Evolutionary conservation across 1,140 invertebrate species (phyloP), one percentile per base, ranked within the genome.

Genomic region (Diorhabda carinulata): DNA sequence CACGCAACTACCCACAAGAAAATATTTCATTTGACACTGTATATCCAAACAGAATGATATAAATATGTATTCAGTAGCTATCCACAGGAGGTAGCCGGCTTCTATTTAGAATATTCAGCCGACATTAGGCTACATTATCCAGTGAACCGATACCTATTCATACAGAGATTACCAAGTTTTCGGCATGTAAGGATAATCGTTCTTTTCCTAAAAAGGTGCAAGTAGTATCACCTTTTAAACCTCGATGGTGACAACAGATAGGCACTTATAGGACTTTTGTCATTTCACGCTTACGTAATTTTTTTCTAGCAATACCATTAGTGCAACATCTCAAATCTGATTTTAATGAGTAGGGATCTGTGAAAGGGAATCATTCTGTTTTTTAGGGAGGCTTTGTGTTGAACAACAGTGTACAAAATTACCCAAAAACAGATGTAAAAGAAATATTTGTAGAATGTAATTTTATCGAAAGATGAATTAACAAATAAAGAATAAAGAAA

Each of bases 51-150:
- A 69, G n/a, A 52, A 52, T 10, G 10, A 57, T 65, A 65, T 57
- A 65, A 65, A 65, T 43, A 57, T 65, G 64, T 5, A 67, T 60
- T 60, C 70, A 72, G 72, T 72, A 68, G 68, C 63, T 68, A 59
- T 63, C 72, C 62, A 62, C 70, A 63, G 70, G 72, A 66, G 67
- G 61, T 68, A 66, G 58, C 64, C 66, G 68, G 61, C 57, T 42
- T 57, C 64, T 60, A 62, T 64, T 66, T 67, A 68, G 2, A 52
- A 52, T 52, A 52, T 52, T 52, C 47, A 70, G 70, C 71, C 70
- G 68, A 70, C 72, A 73, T 71, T 71, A 71, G 69, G 70, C 72
- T 69, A 67, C 72, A 73, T 73, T 73, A 73, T n/a, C 70, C 70
- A 72, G n/a, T 65, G 60, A 66, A 74, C 70, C 72, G 68, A 70